Base-by-base conservation (phyloP, 2,888 invertebrate species). In the Anthrax anthrax region DNA sequence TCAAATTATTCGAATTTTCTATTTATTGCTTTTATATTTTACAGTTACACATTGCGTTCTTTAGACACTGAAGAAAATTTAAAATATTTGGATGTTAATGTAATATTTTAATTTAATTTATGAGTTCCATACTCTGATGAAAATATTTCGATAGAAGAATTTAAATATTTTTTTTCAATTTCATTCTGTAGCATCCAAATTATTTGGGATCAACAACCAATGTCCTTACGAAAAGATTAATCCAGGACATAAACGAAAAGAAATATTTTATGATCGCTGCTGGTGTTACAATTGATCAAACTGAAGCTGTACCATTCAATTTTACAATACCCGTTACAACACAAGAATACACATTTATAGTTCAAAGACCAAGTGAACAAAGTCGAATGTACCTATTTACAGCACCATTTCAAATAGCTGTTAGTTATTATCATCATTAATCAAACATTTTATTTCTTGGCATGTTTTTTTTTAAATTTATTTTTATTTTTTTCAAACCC, bases 311-410 rank as follows among this genome's bases (percentile, higher is more conserved):
- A 37, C 54, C 74, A 5, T 75, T 88, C 37, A 87, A 89, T 64
- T 91, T 84, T 60, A 89, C 90, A 0, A 68, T 72, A 23, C 77
- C 87, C 0, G 76, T 91, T 43, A 86, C 83, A 58, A 75, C 80
- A 2, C 87, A 90, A 60, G 73, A 81, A 0, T 88, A 90, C 58
- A 75, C 82, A 0, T 83, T 91, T 60, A 70, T 92, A 52, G 78
- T 84, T 2, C 77, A 86, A 0, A 76, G 84, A 23, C 90, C 91
- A 0, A 72, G 78, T 51, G 84, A 86, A 60, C 72, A 90, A 16
- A 87, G 88, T 54, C 73, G 90, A 54, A 87, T 85, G 0, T 70
- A 90, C 51, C 69, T 90, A 12, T 92, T 92, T 58, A 77, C 87
- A 42, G 79, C 86, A 8, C 92, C 92, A 0, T 92, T 89, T 56